These are phyloP conservation scores for Neotragus pygmaeus DNA, from an alignment of 2,113 vertebrate species.

Conservation along the genomic window DNA sequence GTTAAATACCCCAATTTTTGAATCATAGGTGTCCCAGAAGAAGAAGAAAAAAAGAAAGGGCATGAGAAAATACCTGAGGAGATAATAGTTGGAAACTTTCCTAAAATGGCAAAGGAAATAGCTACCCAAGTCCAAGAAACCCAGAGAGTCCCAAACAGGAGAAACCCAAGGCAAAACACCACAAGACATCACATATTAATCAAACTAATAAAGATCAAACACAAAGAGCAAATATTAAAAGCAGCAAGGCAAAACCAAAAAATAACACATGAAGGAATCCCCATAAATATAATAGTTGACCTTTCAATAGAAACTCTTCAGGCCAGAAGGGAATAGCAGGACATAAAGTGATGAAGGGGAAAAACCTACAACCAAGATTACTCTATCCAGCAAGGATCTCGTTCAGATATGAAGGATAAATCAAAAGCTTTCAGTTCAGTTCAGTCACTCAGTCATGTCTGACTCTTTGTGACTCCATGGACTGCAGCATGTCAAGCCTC, in stretches of 20 bases:
- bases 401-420: background rate
- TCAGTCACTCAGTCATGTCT: background rate
- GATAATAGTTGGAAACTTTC: background rate
- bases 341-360: background rate
- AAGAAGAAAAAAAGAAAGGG: background rate
- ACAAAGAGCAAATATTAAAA: background rate
- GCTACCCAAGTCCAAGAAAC: background rate
- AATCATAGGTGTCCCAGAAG: background rate
- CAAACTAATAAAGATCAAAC: background rate
- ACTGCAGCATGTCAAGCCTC: background rate
- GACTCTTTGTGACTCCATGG: background rate
- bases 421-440: background rate
- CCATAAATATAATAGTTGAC: background rate
- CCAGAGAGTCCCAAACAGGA: background rate
- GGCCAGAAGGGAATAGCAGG: background rate
- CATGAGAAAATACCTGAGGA: background rate
- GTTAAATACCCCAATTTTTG: background rate
- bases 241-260: background rate
- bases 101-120: background rate
- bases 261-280: background rate
- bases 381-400: background rate
- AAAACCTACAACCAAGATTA: background rate
- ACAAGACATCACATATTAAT: background rate
- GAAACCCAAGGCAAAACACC: background rate
- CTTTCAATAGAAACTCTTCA: background rate